Percentiles rank a stretch among this genome's conserved stretches.
phyloP scores from a whole-genome alignment of 2,113 vertebrate genomes.

The Eublepharis macularius region DNA sequence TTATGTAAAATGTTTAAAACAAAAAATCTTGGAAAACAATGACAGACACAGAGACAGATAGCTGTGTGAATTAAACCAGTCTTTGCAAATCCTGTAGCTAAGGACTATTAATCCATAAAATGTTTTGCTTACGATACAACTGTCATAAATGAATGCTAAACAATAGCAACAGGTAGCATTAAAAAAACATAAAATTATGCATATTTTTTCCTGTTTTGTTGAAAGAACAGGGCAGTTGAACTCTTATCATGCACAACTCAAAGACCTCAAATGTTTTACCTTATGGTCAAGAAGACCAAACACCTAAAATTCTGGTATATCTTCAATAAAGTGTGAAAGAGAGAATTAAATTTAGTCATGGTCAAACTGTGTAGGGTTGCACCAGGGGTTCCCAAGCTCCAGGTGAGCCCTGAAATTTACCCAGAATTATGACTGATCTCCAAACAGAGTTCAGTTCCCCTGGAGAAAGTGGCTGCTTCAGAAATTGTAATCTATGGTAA shows the following conservation, averaged over 20 bases:
- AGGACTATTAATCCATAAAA: neutral
- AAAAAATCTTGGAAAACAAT: too few species aligned
- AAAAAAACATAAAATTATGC: conserved; percentile 18
- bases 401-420: too few species aligned
- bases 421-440: too few species aligned
- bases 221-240: conserved; percentile 42
- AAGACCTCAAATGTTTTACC: neutral
- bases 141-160: neutral
- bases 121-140: neutral
- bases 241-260: conserved; percentile 24
- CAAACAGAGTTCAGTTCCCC: too few species aligned
- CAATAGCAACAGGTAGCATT: neutral
- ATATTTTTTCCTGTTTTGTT: conserved; percentile 38
- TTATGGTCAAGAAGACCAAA: neutral
- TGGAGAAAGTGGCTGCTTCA: too few species aligned
- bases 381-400: too few species aligned
- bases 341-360: accelerated
- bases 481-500: too few species aligned
- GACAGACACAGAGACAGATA: too few species aligned
- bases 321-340: neutral
- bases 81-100: neutral
- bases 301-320: conserved; percentile 8
- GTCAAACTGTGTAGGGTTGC: neutral
- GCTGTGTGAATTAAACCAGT: neutral
- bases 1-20: too few species aligned